These are phyloP conservation scores for Aramus guarauna DNA, from an alignment of 2,113 vertebrate genomes.

Conservation along the genomic window DNA sequence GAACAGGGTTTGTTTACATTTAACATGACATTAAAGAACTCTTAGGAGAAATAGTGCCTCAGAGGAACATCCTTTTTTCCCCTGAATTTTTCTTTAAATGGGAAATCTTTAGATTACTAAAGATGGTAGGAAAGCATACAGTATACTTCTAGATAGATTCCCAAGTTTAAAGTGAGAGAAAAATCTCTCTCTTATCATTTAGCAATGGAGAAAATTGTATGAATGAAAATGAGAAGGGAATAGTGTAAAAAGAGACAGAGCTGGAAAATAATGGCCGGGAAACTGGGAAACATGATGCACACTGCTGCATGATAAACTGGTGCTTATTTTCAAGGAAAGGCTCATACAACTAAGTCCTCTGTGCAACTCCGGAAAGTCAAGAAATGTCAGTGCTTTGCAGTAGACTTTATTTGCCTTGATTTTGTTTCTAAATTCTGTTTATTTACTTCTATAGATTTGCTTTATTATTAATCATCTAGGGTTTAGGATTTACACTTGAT, in stretches of 20 bases:
- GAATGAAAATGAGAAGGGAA: neutral
- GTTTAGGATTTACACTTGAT: neutral
- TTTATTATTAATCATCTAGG: neutral
- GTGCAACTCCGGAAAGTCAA: neutral
- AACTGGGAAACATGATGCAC: neutral
- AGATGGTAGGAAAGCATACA: neutral
- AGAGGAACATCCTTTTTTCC: fast-evolving
- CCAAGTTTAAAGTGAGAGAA: neutral
- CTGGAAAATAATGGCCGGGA: neutral
- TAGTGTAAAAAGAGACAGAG: neutral
- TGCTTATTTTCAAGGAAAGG: neutral
- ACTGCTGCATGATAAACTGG: neutral
- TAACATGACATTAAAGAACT: neutral
- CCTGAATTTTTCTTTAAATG: neutral
- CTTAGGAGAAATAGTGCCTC: neutral
- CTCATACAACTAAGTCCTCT: neutral
- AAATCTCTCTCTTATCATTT: neutral
- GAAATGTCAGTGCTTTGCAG: neutral
- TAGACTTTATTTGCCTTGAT: neutral
- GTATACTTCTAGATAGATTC: neutral
- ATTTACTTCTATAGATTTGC: neutral
- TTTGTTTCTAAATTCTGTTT: neutral
- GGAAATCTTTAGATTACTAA: neutral
- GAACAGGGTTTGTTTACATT: neutral
- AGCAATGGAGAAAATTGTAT: neutral